These are phyloP conservation scores for Charaxes varanes DNA, from an alignment of 1,140 invertebrate species.

Conservation along the genomic window DNA sequence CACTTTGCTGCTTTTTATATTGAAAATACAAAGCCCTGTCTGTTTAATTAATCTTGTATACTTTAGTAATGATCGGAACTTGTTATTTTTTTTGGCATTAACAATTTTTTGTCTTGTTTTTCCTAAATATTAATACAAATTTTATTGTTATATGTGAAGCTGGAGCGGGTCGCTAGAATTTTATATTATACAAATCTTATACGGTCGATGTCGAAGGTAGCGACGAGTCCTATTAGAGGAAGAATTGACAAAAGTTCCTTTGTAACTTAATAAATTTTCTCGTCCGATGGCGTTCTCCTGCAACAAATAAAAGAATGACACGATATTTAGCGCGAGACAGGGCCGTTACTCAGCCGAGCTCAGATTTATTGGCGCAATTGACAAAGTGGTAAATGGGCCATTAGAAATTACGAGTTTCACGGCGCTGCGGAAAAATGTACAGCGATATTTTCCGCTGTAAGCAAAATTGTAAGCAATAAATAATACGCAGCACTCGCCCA, in stretches of 20 bases:
- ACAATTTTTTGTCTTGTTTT: too few relatives aligned
- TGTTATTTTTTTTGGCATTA: too few relatives aligned
- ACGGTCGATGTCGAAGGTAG: too few relatives aligned
- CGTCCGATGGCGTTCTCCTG: conserved; percentile 4
- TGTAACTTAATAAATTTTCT: conserved; percentile 1
- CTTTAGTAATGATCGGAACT: too few relatives aligned
- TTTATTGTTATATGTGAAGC: too few relatives aligned
- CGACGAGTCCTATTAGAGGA: too few relatives aligned
- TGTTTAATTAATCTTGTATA: too few relatives aligned
- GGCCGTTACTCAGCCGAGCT: conserved; percentile 21
- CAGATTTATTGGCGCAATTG: conserved; percentile 67
- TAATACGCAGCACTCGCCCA: conserved; percentile 24
- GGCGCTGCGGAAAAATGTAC: conserved; percentile 58
- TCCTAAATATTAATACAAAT: too few relatives aligned
- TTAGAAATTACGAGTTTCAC: conserved; percentile 65
- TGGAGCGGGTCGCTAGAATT: too few relatives aligned
- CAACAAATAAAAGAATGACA: conserved; percentile 28
- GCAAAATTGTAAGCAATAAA: conserved; percentile 65
- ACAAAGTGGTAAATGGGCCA: conserved; percentile 71
- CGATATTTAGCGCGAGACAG: conserved; percentile 25
- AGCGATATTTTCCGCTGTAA: conserved; percentile 56
- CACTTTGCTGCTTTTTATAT: too few relatives aligned
- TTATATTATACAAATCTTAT: too few relatives aligned
- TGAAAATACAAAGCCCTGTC: too few relatives aligned
- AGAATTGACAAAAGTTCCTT: not conserved